Base-by-base conservation (phyloP, 2,797 vertebrate species). In the Discoglossus pictus region DNA sequence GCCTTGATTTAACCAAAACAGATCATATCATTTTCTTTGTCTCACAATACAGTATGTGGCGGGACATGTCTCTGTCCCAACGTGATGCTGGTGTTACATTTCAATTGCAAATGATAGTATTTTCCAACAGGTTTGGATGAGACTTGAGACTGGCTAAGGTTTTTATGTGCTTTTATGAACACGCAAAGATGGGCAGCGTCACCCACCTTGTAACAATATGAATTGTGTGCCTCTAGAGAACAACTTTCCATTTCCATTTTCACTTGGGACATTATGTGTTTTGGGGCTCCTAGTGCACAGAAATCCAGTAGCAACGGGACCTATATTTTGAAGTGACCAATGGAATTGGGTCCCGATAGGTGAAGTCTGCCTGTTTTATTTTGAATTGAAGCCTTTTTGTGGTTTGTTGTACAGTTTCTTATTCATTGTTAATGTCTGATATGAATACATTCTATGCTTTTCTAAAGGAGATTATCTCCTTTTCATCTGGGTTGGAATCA, bases 171-270 rank as follows among this genome's bases (percentile, higher is more conserved):
- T 53, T 38, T 27, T 59, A 36, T 9, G 25, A 40, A 51, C 13
- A 25, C 1, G 8, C 16, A 4, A 9, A 18, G 35, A 36, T 17
- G 43, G 50, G 52, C 9, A 2, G 15, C 7, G 7, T 16, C 17
- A 54, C 44, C 1, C 0, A 47, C 62, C 51, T 67, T 75, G 67
- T 7, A 34, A 75, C 75, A 55, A 5, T 80, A 67, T 0, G 0
- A 78, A 77, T 67, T 44, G 74, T 68, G 73, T 86, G 80, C 82
- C 81, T 86, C 81, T 65, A 58, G 81, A 80, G 80, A 79, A 79
- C 81, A 50, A 40, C 48, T 74, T 76, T 74, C 63, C 79, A 78
- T 78, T 73, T 75, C 34, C 47, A 73, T 1, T 80, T 80, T 80
- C 75, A 71, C 69, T 72, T 74, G 69, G 76, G 76, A 81, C 75